Conservation (phyloP, 2,888 invertebrate genomes). For the Lasioglossum vierecki region DNA sequence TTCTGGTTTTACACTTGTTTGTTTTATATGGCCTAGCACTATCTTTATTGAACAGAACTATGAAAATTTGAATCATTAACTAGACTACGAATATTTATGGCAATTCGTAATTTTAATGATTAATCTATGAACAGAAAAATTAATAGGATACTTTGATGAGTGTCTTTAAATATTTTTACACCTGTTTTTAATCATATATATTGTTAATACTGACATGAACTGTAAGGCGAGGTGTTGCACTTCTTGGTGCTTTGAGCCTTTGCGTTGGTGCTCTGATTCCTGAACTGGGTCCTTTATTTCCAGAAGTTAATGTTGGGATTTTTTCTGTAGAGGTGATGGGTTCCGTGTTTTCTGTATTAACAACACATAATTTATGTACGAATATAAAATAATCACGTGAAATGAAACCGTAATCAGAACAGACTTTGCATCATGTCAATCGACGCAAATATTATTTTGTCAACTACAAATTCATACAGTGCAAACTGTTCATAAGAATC, state of each 20-base stretch:
- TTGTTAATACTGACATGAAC: slow-evolving; percentile 48
- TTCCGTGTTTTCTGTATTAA: slow-evolving; percentile 32
- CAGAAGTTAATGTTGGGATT: slow-evolving; percentile 21
- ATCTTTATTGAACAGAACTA: neutral
- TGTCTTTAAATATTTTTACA: neutral
- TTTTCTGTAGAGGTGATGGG: slow-evolving; percentile 15
- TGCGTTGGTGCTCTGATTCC: neutral
- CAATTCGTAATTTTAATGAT: neutral
- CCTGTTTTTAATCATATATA: neutral
- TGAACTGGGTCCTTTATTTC: slow-evolving; percentile 10
- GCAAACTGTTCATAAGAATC: neutral
- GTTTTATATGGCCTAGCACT: neutral
- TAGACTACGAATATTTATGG: neutral
- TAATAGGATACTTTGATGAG: neutral
- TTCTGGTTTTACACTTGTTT: neutral
- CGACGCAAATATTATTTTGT: neutral
- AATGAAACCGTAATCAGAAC: neutral
- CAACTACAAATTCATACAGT: neutral
- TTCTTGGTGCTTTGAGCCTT: slow-evolving; percentile 38
- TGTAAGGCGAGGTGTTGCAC: slow-evolving; percentile 34
- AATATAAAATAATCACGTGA: neutral
- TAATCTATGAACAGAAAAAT: neutral
- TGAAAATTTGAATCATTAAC: neutral
- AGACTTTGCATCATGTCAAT: neutral
- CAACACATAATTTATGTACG: neutral